A percentile compares a stretch with the other conserved stretches of the same genome.
Evolutionary conservation across 2,888 invertebrate species (phyloP).

Genomic region (Spilosoma lubricipeda): DNA sequence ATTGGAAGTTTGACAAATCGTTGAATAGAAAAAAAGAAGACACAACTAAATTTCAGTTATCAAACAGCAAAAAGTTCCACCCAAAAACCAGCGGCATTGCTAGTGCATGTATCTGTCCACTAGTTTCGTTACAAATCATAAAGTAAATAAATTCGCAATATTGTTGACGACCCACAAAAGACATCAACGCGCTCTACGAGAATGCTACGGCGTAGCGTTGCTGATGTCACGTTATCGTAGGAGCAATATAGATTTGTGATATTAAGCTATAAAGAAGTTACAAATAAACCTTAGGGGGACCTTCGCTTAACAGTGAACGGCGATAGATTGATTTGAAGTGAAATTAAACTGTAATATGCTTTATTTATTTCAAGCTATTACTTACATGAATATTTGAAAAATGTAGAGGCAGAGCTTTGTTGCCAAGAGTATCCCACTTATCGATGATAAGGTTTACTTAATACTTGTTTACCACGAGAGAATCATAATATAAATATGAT

Average conservation of each 20-base stretch:
- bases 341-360: too few species aligned
- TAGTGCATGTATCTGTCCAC: too few species aligned
- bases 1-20: not conserved
- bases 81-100: too few species aligned
- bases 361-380: too few species aligned
- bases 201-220: not conserved
- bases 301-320: too few species aligned
- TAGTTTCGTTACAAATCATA: not conserved
- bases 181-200: slow-evolving; percentile 15
- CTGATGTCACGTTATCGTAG: not conserved
- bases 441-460: not conserved
- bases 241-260: not conserved
- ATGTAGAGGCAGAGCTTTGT: not conserved
- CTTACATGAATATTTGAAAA: not conserved
- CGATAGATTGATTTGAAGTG: too few species aligned
- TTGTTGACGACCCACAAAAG: slow-evolving; percentile 7
- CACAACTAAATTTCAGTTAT: not conserved
- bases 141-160: not conserved
- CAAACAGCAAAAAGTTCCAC: not conserved
- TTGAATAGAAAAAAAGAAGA: too few species aligned
- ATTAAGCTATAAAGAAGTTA: not conserved
- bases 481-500: not conserved
- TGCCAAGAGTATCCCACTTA: too few species aligned
- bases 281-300: not conserved
- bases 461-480: not conserved